These are phyloP conservation scores for Oscarella lobularis DNA, from an alignment of 37 sponge, comb jelly and placozoan species.

Conservation along the genomic window DNA sequence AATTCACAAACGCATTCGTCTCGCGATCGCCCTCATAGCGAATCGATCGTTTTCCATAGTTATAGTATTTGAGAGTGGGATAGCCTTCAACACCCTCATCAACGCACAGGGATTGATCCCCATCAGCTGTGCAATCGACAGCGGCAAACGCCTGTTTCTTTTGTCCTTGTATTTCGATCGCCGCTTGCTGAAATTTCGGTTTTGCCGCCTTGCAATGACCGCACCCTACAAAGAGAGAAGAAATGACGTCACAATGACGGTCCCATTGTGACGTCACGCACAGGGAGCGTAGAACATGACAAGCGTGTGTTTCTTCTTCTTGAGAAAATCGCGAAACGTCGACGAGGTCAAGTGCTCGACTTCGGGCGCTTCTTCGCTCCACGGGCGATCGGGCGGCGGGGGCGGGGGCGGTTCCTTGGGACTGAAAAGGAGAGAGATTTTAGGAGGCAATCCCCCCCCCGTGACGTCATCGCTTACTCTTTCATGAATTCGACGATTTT, in stretches of 20 bases:
- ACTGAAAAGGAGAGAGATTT: no score
- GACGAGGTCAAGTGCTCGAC: constrained; percentile 53
- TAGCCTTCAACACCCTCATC: constrained; percentile 48
- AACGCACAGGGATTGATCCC: constrained; percentile 30
- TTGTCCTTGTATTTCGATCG: constrained; percentile 17
- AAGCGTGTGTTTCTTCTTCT: constrained; percentile 74
- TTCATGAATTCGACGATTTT: constrained; percentile 83
- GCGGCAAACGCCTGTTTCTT: constrained; percentile 48
- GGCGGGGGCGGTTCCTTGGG: constrained; percentile 76
- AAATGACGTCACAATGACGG: background rate
- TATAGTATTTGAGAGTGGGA: constrained; percentile 68
- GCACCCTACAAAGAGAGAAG: constrained; percentile 34
- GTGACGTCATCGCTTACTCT: constrained; percentile 6
- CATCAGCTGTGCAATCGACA: constrained; percentile 53
- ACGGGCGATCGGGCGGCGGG: constrained; percentile 50
- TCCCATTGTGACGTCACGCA: background rate
- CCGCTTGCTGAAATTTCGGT: constrained; percentile 64
- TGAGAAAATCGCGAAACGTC: constrained; percentile 41
- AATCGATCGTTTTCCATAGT: constrained; percentile 44
- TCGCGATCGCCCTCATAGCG: constrained; percentile 36
- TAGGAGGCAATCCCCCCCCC: background rate
- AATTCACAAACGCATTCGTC: constrained; percentile 37
- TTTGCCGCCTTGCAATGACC: constrained; percentile 91
- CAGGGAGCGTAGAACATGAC: constrained; percentile 95
- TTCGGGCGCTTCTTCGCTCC: constrained; percentile 48